phyloP scores from a whole-genome alignment of 1,140 invertebrate genomes.

The Drosophila oshimai region DNA sequence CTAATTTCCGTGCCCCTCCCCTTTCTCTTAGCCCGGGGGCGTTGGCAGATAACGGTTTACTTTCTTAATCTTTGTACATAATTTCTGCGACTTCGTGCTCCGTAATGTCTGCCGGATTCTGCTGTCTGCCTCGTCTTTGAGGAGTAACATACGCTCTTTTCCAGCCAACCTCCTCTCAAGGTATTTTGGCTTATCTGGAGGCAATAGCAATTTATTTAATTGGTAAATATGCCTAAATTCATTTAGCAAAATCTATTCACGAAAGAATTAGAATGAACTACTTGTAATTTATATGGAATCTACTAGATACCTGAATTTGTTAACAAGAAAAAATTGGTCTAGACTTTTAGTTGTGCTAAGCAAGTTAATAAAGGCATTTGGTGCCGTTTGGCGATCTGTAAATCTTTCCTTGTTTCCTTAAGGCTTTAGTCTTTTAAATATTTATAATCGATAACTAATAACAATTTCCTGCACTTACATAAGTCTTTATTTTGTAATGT shows the following conservation, averaged over 20 bases:
- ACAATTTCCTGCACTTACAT: too few species aligned
- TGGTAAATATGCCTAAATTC: constrained; percentile 12
- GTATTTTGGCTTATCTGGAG: constrained; percentile 2
- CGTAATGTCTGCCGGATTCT: constrained; percentile 25
- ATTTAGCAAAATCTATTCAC: not conserved
- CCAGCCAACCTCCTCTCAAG: not conserved
- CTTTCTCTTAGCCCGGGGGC: constrained; percentile 22
- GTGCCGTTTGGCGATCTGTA: too few species aligned
- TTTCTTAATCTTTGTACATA: constrained; percentile 79
- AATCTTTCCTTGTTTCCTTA: too few species aligned
- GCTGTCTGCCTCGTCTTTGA: not conserved
- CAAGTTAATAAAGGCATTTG: too few species aligned
- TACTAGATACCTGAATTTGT: not conserved
- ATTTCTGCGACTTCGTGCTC: constrained; percentile 68
- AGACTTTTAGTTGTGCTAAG: too few species aligned
- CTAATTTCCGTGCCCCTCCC: not conserved
- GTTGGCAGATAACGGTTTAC: constrained; percentile 69
- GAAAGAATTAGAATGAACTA: not conserved
- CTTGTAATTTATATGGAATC: not conserved
- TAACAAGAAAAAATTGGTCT: not conserved
- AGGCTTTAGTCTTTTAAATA: too few species aligned
- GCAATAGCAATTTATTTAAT: constrained; percentile 15
- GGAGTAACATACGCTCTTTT: constrained; percentile 13
- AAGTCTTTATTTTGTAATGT: too few species aligned
- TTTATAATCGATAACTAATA: too few species aligned